Conservation (phyloP, 1,140 invertebrate species). For the Pseudobourletiella spinata region DNA sequence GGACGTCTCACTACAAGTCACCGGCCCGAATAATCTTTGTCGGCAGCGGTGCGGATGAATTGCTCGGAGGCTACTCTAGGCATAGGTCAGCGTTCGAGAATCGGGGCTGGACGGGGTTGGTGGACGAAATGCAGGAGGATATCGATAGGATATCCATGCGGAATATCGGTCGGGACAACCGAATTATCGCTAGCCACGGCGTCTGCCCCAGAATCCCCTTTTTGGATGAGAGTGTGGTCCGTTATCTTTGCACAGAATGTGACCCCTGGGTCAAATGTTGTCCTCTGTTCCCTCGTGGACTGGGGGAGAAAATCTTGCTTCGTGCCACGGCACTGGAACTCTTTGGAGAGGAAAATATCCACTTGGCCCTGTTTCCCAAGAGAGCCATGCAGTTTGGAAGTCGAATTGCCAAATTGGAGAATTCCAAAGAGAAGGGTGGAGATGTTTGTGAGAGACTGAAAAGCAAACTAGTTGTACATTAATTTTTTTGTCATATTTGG, state of each 20-base stretch:
- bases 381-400: constrained; percentile 97
- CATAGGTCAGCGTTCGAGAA: constrained; percentile 3
- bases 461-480: no score
- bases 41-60: constrained; percentile 77
- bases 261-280: constrained; percentile 29
- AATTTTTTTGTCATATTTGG: no score
- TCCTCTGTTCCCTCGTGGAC: constrained; percentile 46
- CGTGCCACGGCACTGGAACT: constrained; percentile 64
- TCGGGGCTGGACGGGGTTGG: constrained; percentile 51
- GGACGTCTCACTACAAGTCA: constrained; percentile 40
- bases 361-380: constrained; percentile 61
- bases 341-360: constrained; percentile 51
- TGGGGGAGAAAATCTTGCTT: constrained; percentile 90
- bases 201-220: constrained; percentile 79
- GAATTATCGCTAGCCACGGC: constrained; percentile 69
- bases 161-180: constrained; percentile 90
- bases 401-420: constrained; percentile 72
- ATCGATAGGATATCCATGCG: constrained; percentile 75
- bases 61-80: constrained; percentile 55
- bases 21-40: constrained; percentile 48
- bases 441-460: constrained; percentile 53
- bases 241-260: constrained; percentile 52
- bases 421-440: constrained; percentile 74
- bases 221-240: constrained; percentile 80
- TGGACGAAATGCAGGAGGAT: constrained; percentile 62